A percentile compares a stretch with the other conserved stretches of the same genome.
Conservation (phyloP, 2,113 vertebrate genomes). For the Chaetorhynchus papuensis region DNA sequence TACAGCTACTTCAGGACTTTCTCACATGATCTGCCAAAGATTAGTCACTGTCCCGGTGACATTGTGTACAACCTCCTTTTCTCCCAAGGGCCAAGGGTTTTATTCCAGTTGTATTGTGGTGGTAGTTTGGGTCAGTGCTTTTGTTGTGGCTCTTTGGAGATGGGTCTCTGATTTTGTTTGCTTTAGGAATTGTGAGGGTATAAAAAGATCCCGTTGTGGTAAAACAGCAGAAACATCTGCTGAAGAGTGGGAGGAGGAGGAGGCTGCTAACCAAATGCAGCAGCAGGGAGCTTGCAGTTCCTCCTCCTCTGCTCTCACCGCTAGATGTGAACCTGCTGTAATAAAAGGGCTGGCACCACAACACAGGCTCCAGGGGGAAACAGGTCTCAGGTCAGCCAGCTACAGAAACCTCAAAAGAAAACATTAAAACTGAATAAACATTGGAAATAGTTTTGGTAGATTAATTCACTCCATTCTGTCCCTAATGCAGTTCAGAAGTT, state of each 20-base stretch:
- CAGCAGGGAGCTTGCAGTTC: conserved; percentile 21
- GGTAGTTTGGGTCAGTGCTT: conserved; percentile 11
- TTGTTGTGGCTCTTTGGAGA: conserved; percentile 23
- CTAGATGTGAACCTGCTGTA: conserved; percentile 21
- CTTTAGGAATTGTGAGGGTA: not conserved
- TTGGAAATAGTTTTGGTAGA: not conserved
- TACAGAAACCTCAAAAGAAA: conserved; percentile 25
- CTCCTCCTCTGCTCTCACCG: not conserved
- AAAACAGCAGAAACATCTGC: conserved; percentile 51
- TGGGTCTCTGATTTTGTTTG: not conserved
- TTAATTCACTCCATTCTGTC: not conserved
- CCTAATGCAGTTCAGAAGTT: not conserved
- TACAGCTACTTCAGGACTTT: conserved; percentile 39
- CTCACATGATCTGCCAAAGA: conserved; percentile 56
- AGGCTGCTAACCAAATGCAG: not conserved
- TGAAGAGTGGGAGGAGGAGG: conserved; percentile 11
- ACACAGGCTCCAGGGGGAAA: not conserved
- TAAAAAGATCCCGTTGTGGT: conserved; percentile 24
- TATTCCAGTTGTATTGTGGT: not conserved
- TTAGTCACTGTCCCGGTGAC: conserved; percentile 36
- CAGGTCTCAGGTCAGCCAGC: not conserved
- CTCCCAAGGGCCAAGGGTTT: not conserved
- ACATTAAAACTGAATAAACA: not conserved
- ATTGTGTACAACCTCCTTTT: not conserved
- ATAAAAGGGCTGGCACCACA: conserved; percentile 16